Percentiles rank a stretch among this genome's conserved stretches.
Evolutionary conservation across 2,888 invertebrate species (phyloP).

Genomic region (Caenorhabditis zanzibari): DNA sequence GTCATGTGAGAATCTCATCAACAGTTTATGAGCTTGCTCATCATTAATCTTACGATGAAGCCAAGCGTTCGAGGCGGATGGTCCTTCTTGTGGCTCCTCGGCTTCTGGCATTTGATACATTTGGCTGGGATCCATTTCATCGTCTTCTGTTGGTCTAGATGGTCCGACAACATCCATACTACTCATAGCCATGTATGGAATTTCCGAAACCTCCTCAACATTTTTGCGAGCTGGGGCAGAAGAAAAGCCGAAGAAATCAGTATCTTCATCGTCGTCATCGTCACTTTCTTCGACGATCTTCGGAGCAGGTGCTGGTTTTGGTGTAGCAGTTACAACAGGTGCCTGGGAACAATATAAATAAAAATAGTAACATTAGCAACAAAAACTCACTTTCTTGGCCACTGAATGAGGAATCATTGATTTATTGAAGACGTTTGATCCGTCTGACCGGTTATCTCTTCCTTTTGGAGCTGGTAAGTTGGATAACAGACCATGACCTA

Average conservation of each 20-base stretch:
- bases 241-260: constrained; percentile 74
- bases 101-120: constrained; percentile 65
- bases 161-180: constrained; percentile 70
- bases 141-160: constrained; percentile 62
- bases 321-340: background rate
- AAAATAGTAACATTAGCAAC: background rate
- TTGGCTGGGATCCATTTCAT: constrained; percentile 66
- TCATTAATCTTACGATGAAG: constrained; percentile 47
- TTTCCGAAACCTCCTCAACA: constrained; percentile 14
- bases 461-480: constrained; percentile 61
- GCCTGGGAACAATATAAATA: background rate
- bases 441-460: constrained; percentile 47
- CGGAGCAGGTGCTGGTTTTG: constrained; percentile 31
- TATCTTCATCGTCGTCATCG: constrained; percentile 60
- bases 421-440: constrained; percentile 9
- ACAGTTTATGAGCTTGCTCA: constrained; percentile 71
- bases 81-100: constrained; percentile 14
- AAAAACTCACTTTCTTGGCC: constrained; percentile 30
- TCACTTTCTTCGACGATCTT: constrained; percentile 42
- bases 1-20: constrained; percentile 72
- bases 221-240: constrained; percentile 24
- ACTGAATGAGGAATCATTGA: constrained; percentile 45
- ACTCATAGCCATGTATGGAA: constrained; percentile 64
- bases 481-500: constrained; percentile 28
- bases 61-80: constrained; percentile 34